Evolutionary conservation across 2,797 vertebrate genomes (phyloP).

Genomic region (Poeciliopsis infans): DNA sequence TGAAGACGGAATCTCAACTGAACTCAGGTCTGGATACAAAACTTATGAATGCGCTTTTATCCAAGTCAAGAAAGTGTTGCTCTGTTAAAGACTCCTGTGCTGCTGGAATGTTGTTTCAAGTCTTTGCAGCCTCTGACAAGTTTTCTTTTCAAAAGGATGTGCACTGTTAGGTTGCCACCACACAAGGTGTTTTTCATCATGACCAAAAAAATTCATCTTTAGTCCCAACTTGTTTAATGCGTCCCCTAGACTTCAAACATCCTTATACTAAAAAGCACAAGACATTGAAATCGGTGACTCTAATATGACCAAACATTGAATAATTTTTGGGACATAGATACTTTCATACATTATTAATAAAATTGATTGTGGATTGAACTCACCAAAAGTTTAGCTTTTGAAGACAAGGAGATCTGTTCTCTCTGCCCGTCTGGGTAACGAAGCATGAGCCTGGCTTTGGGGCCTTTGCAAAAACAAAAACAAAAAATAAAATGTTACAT

Average conservation of each 20-base stretch:
- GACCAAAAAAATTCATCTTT: background rate
- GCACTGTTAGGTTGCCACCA: background rate
- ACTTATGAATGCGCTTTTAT: background rate
- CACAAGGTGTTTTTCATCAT: background rate
- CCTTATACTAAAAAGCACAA: background rate
- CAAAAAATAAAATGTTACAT: background rate
- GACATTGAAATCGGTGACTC: background rate
- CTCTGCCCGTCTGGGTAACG: conserved; percentile 97
- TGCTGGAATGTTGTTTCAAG: background rate
- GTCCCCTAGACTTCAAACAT: background rate
- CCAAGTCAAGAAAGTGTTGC: background rate
- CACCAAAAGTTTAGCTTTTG: conserved; percentile 96
- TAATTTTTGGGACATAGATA: background rate
- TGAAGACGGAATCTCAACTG: background rate
- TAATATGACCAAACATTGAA: background rate
- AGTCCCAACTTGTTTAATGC: background rate
- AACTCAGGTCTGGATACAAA: background rate
- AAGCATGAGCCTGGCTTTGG: conserved; percentile 98
- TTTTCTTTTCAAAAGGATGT: background rate
- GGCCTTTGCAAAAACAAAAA: conserved; percentile 80
- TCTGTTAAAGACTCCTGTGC: background rate
- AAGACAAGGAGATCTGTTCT: conserved; percentile 96
- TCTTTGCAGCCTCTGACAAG: background rate
- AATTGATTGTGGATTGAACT: conserved; percentile 38
- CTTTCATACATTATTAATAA: background rate